Base-by-base conservation (phyloP, 2,797 vertebrate species). In the Pachyuromys duprasi region DNA sequence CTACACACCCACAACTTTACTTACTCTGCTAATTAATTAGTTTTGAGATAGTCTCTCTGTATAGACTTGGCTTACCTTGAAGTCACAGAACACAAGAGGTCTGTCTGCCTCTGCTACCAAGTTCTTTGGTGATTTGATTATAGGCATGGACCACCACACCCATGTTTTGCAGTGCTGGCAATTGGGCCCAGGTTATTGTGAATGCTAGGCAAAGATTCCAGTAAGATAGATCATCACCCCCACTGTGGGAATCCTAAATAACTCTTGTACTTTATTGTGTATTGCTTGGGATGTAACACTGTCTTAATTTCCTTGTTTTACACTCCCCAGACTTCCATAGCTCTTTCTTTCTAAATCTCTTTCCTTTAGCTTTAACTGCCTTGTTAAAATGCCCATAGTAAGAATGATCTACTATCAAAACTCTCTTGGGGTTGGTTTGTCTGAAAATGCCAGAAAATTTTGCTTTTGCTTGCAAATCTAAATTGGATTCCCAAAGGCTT, bases 301-400 rank as follows among this genome's bases (percentile, higher is more conserved):
- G 4, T 91, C 62, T 94, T 70, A 49, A 9, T 89, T 3, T 24
- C 15, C n/a, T 87, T 69, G 1, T 93, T 91, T 84, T 90, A 65
- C 49, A 72, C 94, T 89, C 80, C 6, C 42, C 18, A 36, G 13
- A 42, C 24, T 86, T 86, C 26, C 55, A 76, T 84, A 36, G 33
- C 31, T 90, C 39, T 88, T 83, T 12, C 76, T 91, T 95, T 63
- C 53, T 89, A 72, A 93, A 86, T 81, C n/a, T 86, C 20, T 96
- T 95, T 96, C 42, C 22, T 91, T 93, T 31, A 93, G 12, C 74
- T 12, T 86, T 89, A 91, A 62, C 6, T 89, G 49, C 49, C 49
- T 49, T 49, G 49, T 49, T 49, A 49, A 49, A 49, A 49, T 49
- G 49, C 49, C 49, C 49, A 4, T 91, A 82, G 13, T 88, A 57